Percentiles rank a stretch among this genome's conserved stretches.
These are phyloP conservation scores for Dallia pectoralis DNA, from an alignment of 2,797 vertebrate genomes.

Conservation along the genomic window DNA sequence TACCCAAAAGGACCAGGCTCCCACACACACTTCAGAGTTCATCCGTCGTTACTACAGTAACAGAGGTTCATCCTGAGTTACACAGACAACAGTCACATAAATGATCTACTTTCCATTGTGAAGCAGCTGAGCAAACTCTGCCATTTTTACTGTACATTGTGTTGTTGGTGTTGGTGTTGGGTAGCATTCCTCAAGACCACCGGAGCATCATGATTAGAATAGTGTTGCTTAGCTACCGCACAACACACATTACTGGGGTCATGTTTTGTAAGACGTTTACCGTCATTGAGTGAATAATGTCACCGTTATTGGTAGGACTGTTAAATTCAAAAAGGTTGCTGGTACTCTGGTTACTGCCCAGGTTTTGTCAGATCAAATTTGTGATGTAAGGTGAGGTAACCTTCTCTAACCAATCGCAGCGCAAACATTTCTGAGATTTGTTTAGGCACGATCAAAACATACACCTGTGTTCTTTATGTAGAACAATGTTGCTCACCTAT, in stretches of 20 bases:
- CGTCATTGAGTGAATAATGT: conserved; percentile 30
- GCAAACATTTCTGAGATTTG: too few species aligned
- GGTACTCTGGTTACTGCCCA: too few species aligned
- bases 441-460: too few species aligned
- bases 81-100: not conserved
- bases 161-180: not conserved
- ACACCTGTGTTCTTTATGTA: too few species aligned
- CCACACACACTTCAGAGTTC: conserved; percentile 1
- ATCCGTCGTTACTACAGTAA: conserved; percentile 24
- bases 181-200: not conserved
- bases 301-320: conserved; percentile 22
- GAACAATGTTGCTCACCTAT: too few species aligned
- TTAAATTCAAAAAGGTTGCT: conserved; percentile 9
- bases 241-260: not conserved
- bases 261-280: not conserved
- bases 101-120: not conserved
- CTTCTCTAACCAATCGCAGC: conserved; percentile 1
- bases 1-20: not conserved
- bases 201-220: not conserved
- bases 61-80: not conserved
- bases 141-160: not conserved
- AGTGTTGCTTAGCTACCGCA: conserved; percentile 2
- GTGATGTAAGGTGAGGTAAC: not conserved
- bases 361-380: too few species aligned
- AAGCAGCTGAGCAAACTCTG: not conserved